Evolutionary conservation across 2,888 invertebrate species (phyloP).

Genomic region (Clitarchus hookeri): DNA sequence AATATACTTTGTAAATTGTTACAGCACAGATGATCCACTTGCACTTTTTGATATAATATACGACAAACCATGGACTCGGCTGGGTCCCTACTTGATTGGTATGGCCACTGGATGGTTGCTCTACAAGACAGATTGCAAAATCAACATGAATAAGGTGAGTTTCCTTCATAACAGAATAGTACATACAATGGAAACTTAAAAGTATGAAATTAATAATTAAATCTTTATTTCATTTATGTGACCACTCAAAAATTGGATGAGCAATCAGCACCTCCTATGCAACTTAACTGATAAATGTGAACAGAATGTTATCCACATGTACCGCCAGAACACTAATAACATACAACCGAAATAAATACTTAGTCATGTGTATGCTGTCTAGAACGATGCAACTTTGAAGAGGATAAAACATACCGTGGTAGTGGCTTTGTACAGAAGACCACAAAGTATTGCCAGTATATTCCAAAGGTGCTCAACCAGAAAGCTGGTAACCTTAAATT

Average conservation of each 20-base stretch:
- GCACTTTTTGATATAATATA: conserved; percentile 87
- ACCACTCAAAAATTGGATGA: neutral
- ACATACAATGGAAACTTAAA: neutral
- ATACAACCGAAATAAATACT: too few relatives aligned
- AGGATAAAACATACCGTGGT: too few relatives aligned
- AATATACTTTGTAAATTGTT: conserved; percentile 30
- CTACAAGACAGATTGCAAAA: conserved; percentile 79
- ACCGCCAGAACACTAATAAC: too few relatives aligned
- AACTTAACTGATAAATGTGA: neutral
- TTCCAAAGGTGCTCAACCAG: too few relatives aligned
- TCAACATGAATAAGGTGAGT: conserved; percentile 70
- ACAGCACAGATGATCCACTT: conserved; percentile 49
- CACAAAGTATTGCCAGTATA: too few relatives aligned
- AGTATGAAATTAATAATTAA: neutral
- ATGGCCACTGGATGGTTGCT: conserved; percentile 84
- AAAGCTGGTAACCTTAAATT: too few relatives aligned
- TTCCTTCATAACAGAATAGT: too few relatives aligned
- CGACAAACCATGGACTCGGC: conserved; percentile 86
- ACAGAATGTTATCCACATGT: too few relatives aligned
- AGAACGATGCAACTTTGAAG: too few relatives aligned
- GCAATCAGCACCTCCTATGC: neutral
- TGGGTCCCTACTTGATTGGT: conserved; percentile 83
- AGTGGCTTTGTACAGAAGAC: too few relatives aligned
- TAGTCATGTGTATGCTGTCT: too few relatives aligned
- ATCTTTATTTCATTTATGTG: conserved; percentile 24